Conservation (phyloP, 2,113 vertebrate species). For the Nothobranchius kuhntae region DNA sequence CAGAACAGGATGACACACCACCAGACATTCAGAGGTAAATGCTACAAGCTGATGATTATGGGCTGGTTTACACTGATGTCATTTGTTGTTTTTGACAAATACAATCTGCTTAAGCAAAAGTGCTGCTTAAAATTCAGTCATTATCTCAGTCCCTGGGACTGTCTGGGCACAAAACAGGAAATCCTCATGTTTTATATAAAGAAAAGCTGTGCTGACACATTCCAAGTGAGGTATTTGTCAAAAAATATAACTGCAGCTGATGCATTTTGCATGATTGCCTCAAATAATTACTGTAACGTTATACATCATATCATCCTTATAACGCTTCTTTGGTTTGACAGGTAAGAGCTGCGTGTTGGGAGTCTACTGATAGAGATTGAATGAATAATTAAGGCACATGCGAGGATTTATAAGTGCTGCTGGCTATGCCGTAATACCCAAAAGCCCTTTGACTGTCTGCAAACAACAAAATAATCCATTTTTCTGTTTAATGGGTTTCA, state of each 20-base stretch:
- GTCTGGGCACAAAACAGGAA: constrained; percentile 32
- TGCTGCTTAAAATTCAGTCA: constrained; percentile 76
- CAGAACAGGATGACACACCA: constrained; percentile 58
- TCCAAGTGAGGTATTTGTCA: constrained; percentile 63
- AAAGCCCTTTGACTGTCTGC: constrained; percentile 18
- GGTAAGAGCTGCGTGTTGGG: constrained; percentile 58
- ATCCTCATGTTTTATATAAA: constrained; percentile 36
- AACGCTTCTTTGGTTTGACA: constrained; percentile 63
- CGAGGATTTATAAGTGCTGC: constrained; percentile 69
- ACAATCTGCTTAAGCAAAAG: constrained; percentile 66
- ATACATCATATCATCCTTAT: too few species aligned
- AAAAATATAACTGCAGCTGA: constrained; percentile 26
- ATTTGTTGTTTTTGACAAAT: constrained; percentile 4
- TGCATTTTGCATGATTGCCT: neutral
- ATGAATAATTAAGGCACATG: constrained; percentile 58
- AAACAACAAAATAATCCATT: constrained; percentile 39
- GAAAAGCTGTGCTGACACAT: constrained; percentile 41
- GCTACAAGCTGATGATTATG: constrained; percentile 48
- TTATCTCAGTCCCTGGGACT: constrained; percentile 55
- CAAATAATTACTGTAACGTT: too few species aligned
- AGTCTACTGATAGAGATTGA: constrained; percentile 27
- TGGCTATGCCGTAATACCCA: constrained; percentile 33
- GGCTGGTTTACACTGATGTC: constrained; percentile 53
- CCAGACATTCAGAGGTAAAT: constrained; percentile 54
- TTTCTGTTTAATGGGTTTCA: constrained; percentile 53